These are phyloP conservation scores for Neolamprologus caudopunctatus DNA, from an alignment of 2,113 vertebrate species.

Conservation along the genomic window DNA sequence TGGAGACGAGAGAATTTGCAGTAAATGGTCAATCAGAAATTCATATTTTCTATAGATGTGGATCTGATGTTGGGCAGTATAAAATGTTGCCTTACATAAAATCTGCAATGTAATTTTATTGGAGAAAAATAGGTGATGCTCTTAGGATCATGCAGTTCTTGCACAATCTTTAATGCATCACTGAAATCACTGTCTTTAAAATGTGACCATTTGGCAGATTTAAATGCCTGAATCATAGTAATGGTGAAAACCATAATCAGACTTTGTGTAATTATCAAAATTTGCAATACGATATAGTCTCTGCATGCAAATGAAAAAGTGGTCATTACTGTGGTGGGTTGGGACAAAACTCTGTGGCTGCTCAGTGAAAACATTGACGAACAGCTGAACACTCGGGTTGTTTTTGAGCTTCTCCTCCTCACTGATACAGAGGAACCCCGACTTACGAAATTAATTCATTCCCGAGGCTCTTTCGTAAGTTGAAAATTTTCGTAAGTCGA, in stretches of 20 bases:
- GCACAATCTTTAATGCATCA: background rate
- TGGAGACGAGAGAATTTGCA: background rate
- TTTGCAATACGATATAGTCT: background rate
- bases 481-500: fast-evolving
- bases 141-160: background rate
- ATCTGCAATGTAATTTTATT: fast-evolving
- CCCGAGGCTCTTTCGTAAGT: background rate
- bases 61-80: background rate
- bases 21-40: background rate
- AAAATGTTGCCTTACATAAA: background rate
- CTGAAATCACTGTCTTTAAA: background rate
- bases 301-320: background rate
- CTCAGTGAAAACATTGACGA: background rate
- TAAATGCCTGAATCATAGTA: background rate
- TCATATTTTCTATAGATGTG: background rate
- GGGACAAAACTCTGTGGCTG: background rate
- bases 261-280: background rate
- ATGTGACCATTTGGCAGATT: background rate
- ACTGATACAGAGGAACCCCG: background rate
- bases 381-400: background rate
- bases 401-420: background rate
- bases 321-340: background rate
- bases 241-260: background rate
- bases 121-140: background rate
- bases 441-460: background rate